Base-by-base conservation (phyloP, 2,888 invertebrate genomes). In the Zelleria hepariella region DNA sequence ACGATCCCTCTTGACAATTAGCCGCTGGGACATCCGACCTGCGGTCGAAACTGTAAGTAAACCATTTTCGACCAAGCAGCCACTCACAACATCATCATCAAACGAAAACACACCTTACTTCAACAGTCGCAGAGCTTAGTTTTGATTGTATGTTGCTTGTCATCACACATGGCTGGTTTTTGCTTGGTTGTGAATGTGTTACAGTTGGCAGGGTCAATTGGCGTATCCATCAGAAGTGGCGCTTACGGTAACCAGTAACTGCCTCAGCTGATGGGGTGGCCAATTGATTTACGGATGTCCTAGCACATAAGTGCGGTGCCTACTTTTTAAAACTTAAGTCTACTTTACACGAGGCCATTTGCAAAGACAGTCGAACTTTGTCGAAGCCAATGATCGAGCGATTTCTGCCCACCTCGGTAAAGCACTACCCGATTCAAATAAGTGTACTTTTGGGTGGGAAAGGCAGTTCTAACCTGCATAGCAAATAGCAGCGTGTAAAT, bases 1-100 rank as follows among this genome's bases (percentile, higher is more conserved):
- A 90, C 65, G 84, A 82, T 64, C 89, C 91, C 69, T 93, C 93
- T 77, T 93, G 93, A 94, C 93, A 94, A 93, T 93, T 93, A 93
- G 92, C 93, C 91, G 91, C 93, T 91, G 91, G 92, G 91, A 82
- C 91, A 82, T 83, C 91, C 82, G 86, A 90, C 86, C 84, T 89
- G 82, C 92, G 92, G 84, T 92, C 93, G 78, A 94, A 94, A 90
- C 90, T 94, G 87, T 93, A 91, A 92, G 86, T 86, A 74, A 71
- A 67, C 15, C 72, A 69, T 66, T 65, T 65, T 64, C 73, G 66
- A 69, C 80, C 76, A 71, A 81, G 81, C 81, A 75, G 80, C 27
- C n/a, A 8, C 24, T 15, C 15, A 15, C 32, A 42, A 15, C 32
- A 42, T 15, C 32, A 42, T 42, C 32, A 42, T 42, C 32, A 42